phyloP scores from a whole-genome alignment of 2,888 invertebrate species.

The Thecophora atra region DNA sequence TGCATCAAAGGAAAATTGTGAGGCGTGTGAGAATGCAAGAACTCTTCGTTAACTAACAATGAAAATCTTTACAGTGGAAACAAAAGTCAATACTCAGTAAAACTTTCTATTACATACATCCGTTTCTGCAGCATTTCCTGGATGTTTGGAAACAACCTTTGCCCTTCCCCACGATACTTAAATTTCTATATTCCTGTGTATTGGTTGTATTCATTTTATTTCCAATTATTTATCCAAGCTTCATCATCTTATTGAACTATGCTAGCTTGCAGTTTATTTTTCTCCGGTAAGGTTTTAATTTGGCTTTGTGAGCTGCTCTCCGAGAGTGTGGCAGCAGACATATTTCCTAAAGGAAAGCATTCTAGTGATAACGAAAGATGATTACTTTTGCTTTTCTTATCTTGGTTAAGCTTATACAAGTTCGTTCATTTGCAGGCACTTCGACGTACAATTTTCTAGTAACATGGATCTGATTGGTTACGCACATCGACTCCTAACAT shows the following conservation, averaged over 20 bases:
- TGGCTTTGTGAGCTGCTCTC: not conserved
- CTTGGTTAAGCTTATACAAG: not conserved
- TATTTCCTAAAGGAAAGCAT: not conserved
- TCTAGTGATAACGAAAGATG: not conserved
- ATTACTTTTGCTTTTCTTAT: not conserved
- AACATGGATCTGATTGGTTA: conserved; percentile 49
- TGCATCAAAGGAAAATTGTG: conserved; percentile 58
- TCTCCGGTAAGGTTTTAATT: conserved; percentile 43
- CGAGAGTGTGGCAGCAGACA: too few species aligned
- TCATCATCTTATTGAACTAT: conserved; percentile 46
- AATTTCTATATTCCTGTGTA: conserved; percentile 49
- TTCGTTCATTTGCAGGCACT: conserved; percentile 42
- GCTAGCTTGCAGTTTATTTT: conserved; percentile 50
- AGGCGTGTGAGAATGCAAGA: conserved; percentile 27
- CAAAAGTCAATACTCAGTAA: conserved; percentile 48
- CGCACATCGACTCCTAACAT: conserved; percentile 43
- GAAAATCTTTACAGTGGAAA: conserved; percentile 51
- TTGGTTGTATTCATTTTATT: conserved; percentile 44
- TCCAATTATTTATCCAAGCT: conserved; percentile 45
- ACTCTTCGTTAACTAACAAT: not conserved
- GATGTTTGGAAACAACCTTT: conserved; percentile 56
- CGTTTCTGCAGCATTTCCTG: conserved; percentile 52
- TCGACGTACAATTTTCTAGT: conserved; percentile 35
- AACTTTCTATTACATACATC: conserved; percentile 54
- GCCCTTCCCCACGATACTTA: conserved; percentile 58